phyloP scores from a whole-genome alignment of 2,797 vertebrate species.

The Thaleichthys pacificus region DNA sequence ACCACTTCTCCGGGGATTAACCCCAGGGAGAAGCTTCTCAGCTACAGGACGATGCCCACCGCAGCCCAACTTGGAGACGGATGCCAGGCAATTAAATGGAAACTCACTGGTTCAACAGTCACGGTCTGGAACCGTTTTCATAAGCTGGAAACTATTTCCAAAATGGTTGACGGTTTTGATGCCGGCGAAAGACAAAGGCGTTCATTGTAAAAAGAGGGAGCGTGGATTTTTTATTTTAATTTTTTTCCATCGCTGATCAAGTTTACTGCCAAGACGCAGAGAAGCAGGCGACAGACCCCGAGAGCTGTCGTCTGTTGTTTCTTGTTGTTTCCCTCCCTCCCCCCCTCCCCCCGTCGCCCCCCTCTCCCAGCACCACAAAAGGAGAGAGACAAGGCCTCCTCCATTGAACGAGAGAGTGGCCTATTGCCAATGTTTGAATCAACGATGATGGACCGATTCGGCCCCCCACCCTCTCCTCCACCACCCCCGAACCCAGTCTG shows the following conservation, averaged over 20 bases:
- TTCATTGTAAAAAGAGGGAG: constrained; percentile 71
- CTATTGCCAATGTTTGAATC: constrained; percentile 54
- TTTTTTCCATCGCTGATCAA: constrained; percentile 73
- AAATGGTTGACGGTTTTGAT: constrained; percentile 77
- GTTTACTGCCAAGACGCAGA: constrained; percentile 68
- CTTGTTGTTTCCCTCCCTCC: constrained; percentile 34
- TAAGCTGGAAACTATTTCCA: constrained; percentile 82
- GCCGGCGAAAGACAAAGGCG: constrained; percentile 75
- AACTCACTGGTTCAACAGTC: constrained; percentile 75
- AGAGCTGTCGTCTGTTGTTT: constrained; percentile 67
- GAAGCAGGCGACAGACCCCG: constrained; percentile 69
- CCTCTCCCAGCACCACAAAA: constrained; percentile 6
- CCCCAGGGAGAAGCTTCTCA: constrained; percentile 55
- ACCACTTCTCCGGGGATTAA: constrained; percentile 33
- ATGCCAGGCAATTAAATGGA: constrained; percentile 77
- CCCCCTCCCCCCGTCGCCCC: neutral
- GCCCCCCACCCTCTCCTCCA: constrained; percentile 15
- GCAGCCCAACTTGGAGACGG: constrained; percentile 58
- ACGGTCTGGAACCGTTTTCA: constrained; percentile 79
- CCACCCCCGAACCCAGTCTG: constrained; percentile 27
- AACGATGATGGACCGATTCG: constrained; percentile 59
- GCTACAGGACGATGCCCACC: constrained; percentile 63
- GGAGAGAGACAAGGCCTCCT: constrained; percentile 54
- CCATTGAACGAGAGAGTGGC: constrained; percentile 50
- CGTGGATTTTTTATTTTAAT: constrained; percentile 63